Conservation (phyloP, 2,888 invertebrate species). For the Diarsia rubi region DNA sequence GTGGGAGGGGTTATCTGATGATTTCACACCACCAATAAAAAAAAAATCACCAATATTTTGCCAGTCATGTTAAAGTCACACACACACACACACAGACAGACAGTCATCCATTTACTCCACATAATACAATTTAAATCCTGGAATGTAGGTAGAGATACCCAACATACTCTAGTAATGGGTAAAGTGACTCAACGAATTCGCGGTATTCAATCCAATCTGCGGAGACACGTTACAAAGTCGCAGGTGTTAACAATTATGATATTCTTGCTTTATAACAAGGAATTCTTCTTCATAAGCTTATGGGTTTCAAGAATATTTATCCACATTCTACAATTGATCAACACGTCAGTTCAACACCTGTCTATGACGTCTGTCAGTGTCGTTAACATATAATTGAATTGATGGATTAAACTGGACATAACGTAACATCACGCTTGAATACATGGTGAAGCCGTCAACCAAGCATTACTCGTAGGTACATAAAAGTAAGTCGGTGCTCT, state of each 20-base stretch:
- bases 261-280: not conserved
- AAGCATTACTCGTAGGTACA: too few species aligned
- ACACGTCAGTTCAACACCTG: constrained; percentile 12
- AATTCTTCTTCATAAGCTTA: constrained; percentile 25
- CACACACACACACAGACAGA: too few species aligned
- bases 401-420: not conserved
- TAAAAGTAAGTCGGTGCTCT: too few species aligned
- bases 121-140: not conserved
- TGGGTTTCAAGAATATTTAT: not conserved
- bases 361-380: not conserved
- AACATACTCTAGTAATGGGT: not conserved
- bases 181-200: constrained; percentile 20
- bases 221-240: not conserved
- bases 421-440: too few species aligned
- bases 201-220: constrained; percentile 26
- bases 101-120: too few species aligned
- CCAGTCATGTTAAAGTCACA: too few species aligned
- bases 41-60: too few species aligned
- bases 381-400: constrained; percentile 19
- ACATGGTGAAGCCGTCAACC: too few species aligned
- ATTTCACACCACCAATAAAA: too few species aligned
- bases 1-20: too few species aligned
- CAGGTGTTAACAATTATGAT: constrained; percentile 43
- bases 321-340: not conserved
- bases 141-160: not conserved